Conservation (phyloP, 2,113 vertebrate species). For the Saguinus imperator region DNA sequence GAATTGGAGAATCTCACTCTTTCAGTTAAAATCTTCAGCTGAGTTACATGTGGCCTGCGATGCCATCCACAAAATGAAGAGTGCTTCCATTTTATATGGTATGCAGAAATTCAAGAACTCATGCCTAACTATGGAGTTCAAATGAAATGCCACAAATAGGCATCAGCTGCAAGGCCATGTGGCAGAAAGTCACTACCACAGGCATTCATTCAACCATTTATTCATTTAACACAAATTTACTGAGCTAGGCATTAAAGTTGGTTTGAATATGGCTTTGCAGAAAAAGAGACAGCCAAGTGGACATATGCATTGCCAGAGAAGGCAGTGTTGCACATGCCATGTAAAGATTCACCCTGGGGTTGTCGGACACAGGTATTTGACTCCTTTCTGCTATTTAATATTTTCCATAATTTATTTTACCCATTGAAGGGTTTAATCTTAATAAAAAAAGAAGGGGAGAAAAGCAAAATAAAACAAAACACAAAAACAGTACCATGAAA, state of each 20-base stretch:
- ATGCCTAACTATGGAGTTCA: background rate
- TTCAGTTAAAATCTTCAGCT: background rate
- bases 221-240: slow-evolving; percentile 42
- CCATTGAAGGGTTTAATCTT: slow-evolving; percentile 55
- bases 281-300: background rate
- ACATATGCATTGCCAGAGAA: background rate
- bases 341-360: slow-evolving; percentile 22
- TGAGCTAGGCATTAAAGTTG: background rate
- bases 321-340: fast-evolving
- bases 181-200: background rate
- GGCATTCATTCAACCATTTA: background rate
- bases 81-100: background rate
- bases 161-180: background rate
- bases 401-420: slow-evolving; percentile 60
- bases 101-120: background rate
- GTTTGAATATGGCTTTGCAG: background rate
- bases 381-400: slow-evolving; percentile 31
- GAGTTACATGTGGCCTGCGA: background rate
- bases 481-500: background rate
- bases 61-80: background rate
- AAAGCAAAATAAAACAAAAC: slow-evolving; percentile 53
- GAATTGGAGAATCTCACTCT: background rate
- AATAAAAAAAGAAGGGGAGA: slow-evolving; percentile 6
- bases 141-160: background rate
- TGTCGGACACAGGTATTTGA: background rate